Evolutionary conservation across 2,113 vertebrate genomes (phyloP).

Genomic region (Strix aluco): DNA sequence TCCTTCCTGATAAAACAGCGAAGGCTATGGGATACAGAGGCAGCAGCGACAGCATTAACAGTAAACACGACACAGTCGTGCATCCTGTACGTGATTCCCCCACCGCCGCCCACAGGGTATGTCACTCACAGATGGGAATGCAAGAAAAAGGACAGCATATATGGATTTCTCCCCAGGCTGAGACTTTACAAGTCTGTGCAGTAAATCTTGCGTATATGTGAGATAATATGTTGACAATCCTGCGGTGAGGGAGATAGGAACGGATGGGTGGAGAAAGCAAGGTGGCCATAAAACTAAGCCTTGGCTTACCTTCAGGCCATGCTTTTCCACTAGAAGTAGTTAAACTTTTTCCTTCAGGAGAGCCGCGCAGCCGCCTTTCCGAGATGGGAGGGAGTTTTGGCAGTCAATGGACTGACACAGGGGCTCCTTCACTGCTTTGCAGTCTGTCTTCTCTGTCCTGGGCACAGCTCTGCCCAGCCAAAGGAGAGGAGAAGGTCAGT

Average conservation of each 20-base stretch:
- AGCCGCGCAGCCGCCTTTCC: neutral
- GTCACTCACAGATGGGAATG: neutral
- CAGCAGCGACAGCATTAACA: neutral
- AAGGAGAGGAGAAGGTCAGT: neutral
- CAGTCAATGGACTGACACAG: neutral
- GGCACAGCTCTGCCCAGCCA: neutral
- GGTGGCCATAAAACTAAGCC: neutral
- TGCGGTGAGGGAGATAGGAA: neutral
- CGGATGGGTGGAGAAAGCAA: neutral
- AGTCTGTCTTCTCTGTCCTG: neutral
- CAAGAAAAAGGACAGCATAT: neutral
- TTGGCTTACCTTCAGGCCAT: neutral
- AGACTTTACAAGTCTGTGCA: neutral
- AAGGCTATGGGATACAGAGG: neutral
- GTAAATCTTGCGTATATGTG: neutral
- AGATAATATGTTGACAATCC: neutral
- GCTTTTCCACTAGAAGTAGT: neutral
- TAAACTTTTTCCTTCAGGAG: neutral
- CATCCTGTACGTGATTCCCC: fast-evolving
- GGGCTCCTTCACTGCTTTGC: neutral
- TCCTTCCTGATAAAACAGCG: neutral
- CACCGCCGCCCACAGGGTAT: neutral
- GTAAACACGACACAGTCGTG: neutral
- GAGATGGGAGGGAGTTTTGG: neutral
- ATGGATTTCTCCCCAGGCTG: neutral